Evolutionary conservation across 2,888 invertebrate species (phyloP).

Genomic region (Caenorhabditis auriculariae): DNA sequence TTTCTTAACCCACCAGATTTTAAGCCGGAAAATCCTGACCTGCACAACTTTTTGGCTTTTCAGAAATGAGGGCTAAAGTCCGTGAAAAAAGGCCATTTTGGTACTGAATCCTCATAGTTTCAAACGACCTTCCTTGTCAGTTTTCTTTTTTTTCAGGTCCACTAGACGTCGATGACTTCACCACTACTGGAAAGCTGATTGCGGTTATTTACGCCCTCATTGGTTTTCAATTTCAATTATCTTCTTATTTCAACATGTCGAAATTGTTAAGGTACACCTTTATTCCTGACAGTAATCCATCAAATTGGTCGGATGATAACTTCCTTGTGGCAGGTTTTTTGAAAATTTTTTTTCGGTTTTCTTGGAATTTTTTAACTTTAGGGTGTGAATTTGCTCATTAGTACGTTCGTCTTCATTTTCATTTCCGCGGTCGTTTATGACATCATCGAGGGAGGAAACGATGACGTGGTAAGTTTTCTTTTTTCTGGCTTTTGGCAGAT

Average conservation of each 20-base stretch:
- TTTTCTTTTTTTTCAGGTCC: constrained; percentile 53
- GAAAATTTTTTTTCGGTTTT: constrained; percentile 2
- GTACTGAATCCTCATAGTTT: too few species aligned
- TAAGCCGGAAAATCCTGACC: too few species aligned
- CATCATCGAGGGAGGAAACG: constrained; percentile 51
- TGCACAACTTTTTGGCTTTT: too few species aligned
- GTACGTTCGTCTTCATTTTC: constrained; percentile 43
- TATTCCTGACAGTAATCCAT: constrained; percentile 29
- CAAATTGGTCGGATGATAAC: constrained; percentile 31
- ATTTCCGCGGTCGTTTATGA: constrained; percentile 51
- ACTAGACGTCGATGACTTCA: constrained; percentile 50
- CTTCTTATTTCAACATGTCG: too few species aligned
- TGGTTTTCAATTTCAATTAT: constrained; percentile 15
- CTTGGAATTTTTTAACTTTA: constrained; percentile 2
- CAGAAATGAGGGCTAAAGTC: too few species aligned
- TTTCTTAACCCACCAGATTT: too few species aligned
- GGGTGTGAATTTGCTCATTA: constrained; percentile 39
- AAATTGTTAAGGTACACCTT: constrained; percentile 25
- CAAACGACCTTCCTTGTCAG: too few species aligned
- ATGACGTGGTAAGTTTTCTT: constrained; percentile 45
- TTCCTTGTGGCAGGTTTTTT: constrained; percentile 28
- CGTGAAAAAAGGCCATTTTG: too few species aligned
- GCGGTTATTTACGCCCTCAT: constrained; percentile 50
- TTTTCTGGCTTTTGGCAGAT: too few species aligned
- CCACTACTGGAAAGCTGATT: constrained; percentile 47